These are phyloP conservation scores for Euura lappo DNA, from an alignment of 1,140 invertebrate genomes.

Conservation along the genomic window DNA sequence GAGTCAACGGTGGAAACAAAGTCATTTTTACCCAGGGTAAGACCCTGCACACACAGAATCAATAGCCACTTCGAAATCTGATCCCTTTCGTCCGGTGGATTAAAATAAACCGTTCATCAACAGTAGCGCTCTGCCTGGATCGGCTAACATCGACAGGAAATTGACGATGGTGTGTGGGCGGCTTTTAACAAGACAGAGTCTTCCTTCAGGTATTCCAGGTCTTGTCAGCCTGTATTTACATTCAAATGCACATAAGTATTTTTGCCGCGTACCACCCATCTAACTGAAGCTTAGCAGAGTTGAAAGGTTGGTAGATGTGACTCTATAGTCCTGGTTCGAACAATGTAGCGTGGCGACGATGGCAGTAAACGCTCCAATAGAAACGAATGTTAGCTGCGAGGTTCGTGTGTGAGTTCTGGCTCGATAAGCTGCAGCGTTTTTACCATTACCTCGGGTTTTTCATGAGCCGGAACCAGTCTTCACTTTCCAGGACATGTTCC, in stretches of 20 bases:
- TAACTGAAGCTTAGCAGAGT: neutral
- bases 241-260: neutral
- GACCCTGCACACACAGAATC: neutral
- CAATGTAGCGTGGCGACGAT: neutral
- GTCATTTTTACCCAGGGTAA: neutral
- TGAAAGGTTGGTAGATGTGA: neutral
- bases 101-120: neutral
- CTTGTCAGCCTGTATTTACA: neutral
- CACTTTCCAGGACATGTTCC: too few species aligned
- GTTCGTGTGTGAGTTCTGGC: too few species aligned
- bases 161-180: neutral
- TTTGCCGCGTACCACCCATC: neutral
- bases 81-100: neutral
- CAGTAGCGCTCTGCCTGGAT: neutral
- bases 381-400: neutral
- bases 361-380: neutral
- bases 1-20: neutral
- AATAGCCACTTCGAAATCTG: neutral
- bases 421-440: too few species aligned
- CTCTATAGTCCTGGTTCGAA: neutral
- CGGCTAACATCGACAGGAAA: slow-evolving; percentile 3
- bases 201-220: neutral
- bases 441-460: too few species aligned
- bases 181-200: neutral
- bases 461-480: too few species aligned